Evolutionary conservation across 2,888 invertebrate genomes (phyloP), one percentile per base, ranked within the genome.

Genomic region (Enoplolaimus lenunculus): DNA sequence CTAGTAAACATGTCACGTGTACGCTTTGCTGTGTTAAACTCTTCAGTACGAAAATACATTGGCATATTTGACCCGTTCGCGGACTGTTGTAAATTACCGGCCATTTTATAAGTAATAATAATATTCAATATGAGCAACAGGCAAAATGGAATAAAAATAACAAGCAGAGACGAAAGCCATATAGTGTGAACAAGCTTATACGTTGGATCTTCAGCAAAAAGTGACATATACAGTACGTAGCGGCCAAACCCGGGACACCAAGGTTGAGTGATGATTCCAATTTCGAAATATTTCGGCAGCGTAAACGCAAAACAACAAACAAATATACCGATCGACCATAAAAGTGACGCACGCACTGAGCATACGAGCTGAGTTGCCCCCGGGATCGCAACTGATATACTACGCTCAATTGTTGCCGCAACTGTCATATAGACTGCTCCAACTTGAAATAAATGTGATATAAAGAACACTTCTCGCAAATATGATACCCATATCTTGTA

Each of bases 141-240:
- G 70, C 88, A 85, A 81, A 97, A 91, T 1, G 97, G 97, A 76
- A 95, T 86, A 77, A 92, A 87, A 82, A 94, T 93, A 87, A 93
- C 90, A 77, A 94, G 89, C 74, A 94, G 86, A 77, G 95, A 86
- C 83, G 95, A 94, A 83, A 93, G 86, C 90, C 93, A 93, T 80
- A 92, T 89, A 74, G 93, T 90, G 83, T 95, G 97, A 60, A 93
- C 86, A 59, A 57, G 57, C 26, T 21, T 57, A 26, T 57, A 57
- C 26, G 26, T 26, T 57, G 57, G 57, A 57, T 57, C 26, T 57
- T 21, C 26, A 21, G 57, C 57, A 21, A 57, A 57, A 21, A 21
- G 21, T 26, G 57, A 57, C 21, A 26, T 26, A 57, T 57, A 57
- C 26, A 57, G 57, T 21, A 26, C 57, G 26, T 57, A 57, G 21